Evolutionary conservation across 2,888 invertebrate genomes (phyloP).

Genomic region (Tenthredo notha): DNA sequence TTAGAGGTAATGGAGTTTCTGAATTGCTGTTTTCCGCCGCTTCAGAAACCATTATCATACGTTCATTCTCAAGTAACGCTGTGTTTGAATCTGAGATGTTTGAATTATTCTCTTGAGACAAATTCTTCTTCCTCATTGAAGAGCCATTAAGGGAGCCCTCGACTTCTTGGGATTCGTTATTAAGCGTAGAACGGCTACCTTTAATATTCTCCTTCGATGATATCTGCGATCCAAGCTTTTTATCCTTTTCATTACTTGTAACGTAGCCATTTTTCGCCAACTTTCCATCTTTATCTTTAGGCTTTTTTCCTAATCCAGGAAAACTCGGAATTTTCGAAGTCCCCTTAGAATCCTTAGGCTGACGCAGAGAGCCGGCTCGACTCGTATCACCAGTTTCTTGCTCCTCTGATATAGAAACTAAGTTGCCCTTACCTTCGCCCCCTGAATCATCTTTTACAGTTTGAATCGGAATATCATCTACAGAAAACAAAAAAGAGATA

Average conservation of each 20-base stretch:
- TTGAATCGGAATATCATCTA: constrained; percentile 95
- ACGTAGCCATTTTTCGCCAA: constrained; percentile 69
- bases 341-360: constrained; percentile 80
- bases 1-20: constrained; percentile 80
- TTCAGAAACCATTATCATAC: constrained; percentile 64
- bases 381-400: constrained; percentile 79
- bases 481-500: constrained; percentile 71
- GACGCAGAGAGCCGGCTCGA: constrained; percentile 80
- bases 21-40: constrained; percentile 74
- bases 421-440: constrained; percentile 81
- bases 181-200: constrained; percentile 69
- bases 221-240: constrained; percentile 70
- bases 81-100: constrained; percentile 78
- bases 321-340: constrained; percentile 82
- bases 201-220: constrained; percentile 68
- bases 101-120: constrained; percentile 74
- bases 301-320: constrained; percentile 84
- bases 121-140: constrained; percentile 78
- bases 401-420: constrained; percentile 87
- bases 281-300: constrained; percentile 78
- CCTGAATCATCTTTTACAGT: constrained; percentile 82
- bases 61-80: constrained; percentile 75
- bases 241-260: constrained; percentile 77
- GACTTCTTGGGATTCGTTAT: constrained; percentile 69
- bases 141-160: constrained; percentile 79